A percentile compares a stretch with the other conserved stretches of the same genome.
These are phyloP conservation scores for Biston stratarius DNA, from an alignment of 2,888 invertebrate species.

Conservation along the genomic window DNA sequence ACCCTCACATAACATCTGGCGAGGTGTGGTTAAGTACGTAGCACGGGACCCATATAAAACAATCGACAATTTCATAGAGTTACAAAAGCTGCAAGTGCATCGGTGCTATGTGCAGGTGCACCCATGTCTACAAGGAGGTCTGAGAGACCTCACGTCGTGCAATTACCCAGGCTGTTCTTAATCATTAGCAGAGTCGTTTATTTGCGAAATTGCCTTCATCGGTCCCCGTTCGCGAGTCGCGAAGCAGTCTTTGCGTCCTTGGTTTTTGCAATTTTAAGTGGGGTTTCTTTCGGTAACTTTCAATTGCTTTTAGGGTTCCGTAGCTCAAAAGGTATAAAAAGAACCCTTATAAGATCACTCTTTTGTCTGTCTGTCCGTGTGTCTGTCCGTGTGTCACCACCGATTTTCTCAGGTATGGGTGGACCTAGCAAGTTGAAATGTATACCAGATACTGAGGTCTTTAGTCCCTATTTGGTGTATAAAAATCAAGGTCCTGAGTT, in stretches of 20 bases:
- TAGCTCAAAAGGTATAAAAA: too few relatives aligned
- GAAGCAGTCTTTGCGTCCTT: conserved; percentile 4
- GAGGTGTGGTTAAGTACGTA: background rate
- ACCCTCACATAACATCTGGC: too few relatives aligned
- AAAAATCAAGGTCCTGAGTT: too few relatives aligned
- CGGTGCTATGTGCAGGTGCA: conserved; percentile 22
- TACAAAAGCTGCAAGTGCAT: background rate
- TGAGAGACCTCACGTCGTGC: conserved; percentile 31
- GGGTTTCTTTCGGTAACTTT: background rate
- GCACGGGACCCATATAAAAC: background rate
- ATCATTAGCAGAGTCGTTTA: conserved; percentile 25
- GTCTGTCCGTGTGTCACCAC: too few relatives aligned
- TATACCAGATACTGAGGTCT: too few relatives aligned
- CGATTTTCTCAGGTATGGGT: too few relatives aligned
- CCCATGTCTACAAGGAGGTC: background rate
- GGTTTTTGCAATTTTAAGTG: background rate
- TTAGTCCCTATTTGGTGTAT: too few relatives aligned
- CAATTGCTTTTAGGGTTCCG: too few relatives aligned
- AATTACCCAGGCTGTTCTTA: conserved; percentile 4
- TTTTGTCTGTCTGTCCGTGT: too few relatives aligned
- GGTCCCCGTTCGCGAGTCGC: conserved; percentile 8
- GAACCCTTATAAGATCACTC: too few relatives aligned
- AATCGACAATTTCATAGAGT: background rate
- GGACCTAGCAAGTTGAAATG: too few relatives aligned
- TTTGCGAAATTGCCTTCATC: conserved; percentile 15